Percentiles rank a stretch among this genome's conserved stretches.
Conservation (phyloP, 2,797 vertebrate species). For the Carapus acus region DNA sequence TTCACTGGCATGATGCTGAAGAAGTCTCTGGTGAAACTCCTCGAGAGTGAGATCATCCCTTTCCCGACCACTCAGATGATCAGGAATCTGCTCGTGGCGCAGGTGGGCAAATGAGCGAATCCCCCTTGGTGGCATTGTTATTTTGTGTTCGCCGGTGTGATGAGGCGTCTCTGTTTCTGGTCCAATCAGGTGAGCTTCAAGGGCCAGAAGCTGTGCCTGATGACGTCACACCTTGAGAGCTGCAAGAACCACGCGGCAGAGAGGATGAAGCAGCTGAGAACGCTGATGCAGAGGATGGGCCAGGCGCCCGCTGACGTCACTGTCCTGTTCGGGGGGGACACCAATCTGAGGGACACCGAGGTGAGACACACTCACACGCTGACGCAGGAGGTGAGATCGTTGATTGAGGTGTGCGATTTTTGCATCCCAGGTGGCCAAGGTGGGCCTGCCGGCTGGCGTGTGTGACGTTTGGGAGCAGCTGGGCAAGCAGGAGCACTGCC, state of each 20-base stretch:
- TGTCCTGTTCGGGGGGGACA: conserved; percentile 93
- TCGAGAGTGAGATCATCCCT: conserved; percentile 77
- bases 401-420: too few relatives aligned
- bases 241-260: conserved; percentile 81
- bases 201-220: conserved; percentile 80
- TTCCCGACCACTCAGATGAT: conserved; percentile 87
- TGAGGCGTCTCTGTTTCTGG: background rate
- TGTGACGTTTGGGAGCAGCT: conserved; percentile 85
- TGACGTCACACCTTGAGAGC: conserved; percentile 97
- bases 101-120: conserved; percentile 67
- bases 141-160: accelerated
- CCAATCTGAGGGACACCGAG: conserved; percentile 89
- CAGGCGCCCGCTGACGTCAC: conserved; percentile 75
- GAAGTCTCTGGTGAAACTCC: conserved; percentile 81
- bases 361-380: conserved; percentile 50
- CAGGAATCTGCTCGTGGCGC: conserved; percentile 88
- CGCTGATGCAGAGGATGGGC: conserved; percentile 75
- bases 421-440: conserved; percentile 74
- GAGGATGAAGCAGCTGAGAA: conserved; percentile 80
- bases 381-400: too few relatives aligned
- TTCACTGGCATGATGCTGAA: conserved; percentile 92
- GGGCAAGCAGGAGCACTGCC: conserved; percentile 83
- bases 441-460: conserved; percentile 76
- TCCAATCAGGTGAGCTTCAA: conserved; percentile 73
- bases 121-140: background rate